These are phyloP conservation scores for Saxidomus purpurata DNA, from an alignment of 1,140 invertebrate species.

Conservation along the genomic window DNA sequence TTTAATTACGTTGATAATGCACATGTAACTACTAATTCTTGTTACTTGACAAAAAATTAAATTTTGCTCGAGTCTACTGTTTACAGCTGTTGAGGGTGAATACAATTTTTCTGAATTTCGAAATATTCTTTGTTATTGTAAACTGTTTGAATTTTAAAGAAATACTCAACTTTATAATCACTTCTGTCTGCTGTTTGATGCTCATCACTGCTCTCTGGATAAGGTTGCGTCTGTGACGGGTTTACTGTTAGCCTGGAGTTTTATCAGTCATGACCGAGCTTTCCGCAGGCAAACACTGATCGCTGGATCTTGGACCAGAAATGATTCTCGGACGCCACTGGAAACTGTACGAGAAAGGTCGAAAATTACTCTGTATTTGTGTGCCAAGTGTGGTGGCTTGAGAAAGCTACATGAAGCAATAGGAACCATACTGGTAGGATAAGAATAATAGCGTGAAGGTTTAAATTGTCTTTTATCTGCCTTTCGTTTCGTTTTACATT, in stretches of 20 bases:
- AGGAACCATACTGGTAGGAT: too few species aligned
- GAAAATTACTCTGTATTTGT: too few species aligned
- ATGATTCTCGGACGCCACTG: not conserved
- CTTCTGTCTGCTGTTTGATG: too few species aligned
- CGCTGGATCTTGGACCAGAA: not conserved
- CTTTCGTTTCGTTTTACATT: too few species aligned
- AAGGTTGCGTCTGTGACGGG: not conserved
- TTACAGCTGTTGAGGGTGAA: not conserved
- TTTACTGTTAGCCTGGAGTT: not conserved
- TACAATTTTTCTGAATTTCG: too few species aligned
- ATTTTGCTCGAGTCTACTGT: not conserved
- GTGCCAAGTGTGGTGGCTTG: too few species aligned
- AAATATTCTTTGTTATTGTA: not conserved
- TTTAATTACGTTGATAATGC: not conserved
- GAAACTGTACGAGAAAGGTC: too few species aligned
- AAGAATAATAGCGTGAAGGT: too few species aligned
- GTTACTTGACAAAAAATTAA: not conserved
- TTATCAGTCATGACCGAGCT: not conserved
- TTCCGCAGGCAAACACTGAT: not conserved
- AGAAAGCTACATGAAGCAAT: too few species aligned
- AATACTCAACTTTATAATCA: not conserved
- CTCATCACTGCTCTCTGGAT: not conserved
- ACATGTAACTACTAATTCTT: not conserved
- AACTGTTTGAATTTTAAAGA: not conserved
- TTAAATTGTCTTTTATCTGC: too few species aligned